Conservation (phyloP, 2,888 invertebrate genomes). For the Vanessa cardui region DNA sequence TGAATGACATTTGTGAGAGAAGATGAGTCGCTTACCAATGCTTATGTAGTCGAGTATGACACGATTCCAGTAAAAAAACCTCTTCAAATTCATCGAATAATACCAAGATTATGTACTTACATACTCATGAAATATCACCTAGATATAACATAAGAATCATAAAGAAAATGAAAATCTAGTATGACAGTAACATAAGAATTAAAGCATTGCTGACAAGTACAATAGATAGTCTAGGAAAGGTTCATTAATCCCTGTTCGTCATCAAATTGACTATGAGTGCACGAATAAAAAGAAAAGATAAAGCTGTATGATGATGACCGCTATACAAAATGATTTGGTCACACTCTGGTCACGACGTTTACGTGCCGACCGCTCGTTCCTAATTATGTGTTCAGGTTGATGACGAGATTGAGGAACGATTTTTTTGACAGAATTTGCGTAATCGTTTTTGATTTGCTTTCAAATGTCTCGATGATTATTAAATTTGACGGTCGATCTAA, state of each 20-base stretch:
- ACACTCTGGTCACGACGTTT: slow-evolving; percentile 72
- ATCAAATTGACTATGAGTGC: slow-evolving; percentile 39
- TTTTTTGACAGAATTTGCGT: slow-evolving; percentile 37
- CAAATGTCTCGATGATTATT: neutral
- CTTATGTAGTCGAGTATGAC: slow-evolving; percentile 57
- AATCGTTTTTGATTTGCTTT: slow-evolving; percentile 24
- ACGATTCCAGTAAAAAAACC: slow-evolving; percentile 62
- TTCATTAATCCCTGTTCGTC: slow-evolving; percentile 31
- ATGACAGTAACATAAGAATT: neutral
- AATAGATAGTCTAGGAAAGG: slow-evolving; percentile 20
- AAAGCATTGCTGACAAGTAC: neutral
- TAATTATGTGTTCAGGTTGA: slow-evolving; percentile 56
- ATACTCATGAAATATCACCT: too few relatives aligned
- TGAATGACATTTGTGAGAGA: slow-evolving; percentile 78
- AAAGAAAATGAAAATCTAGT: neutral
- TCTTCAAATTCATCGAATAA: neutral
- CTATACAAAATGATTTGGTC: slow-evolving; percentile 73
- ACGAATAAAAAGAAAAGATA: slow-evolving; percentile 47
- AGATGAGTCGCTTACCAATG: slow-evolving; percentile 58
- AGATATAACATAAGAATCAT: neutral
- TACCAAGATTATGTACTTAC: neutral
- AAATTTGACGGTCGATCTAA: neutral
- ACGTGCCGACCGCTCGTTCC: slow-evolving; percentile 55
- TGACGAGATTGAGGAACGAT: slow-evolving; percentile 37
- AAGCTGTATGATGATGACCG: slow-evolving; percentile 60